phyloP scores from a whole-genome alignment of 1,140 invertebrate species.

The Drosophila teissieri region DNA sequence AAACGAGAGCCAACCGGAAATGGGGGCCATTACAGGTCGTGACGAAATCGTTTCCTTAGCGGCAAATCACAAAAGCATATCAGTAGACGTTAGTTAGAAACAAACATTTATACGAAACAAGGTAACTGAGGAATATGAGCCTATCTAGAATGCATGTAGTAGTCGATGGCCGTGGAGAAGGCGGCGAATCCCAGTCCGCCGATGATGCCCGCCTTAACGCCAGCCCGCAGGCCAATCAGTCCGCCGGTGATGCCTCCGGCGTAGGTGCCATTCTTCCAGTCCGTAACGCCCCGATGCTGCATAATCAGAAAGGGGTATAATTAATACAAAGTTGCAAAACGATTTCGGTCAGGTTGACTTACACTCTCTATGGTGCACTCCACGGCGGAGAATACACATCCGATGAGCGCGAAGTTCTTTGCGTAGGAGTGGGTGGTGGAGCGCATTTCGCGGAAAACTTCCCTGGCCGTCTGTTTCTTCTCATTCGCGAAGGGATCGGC shows the following conservation, averaged over 20 bases:
- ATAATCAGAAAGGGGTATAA: background rate
- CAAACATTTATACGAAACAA: slow-evolving; percentile 57
- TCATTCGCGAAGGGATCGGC: slow-evolving; percentile 88
- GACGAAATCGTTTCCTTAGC: slow-evolving; percentile 33
- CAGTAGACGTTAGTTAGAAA: slow-evolving; percentile 47
- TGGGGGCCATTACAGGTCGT: slow-evolving; percentile 18
- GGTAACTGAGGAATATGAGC: slow-evolving; percentile 5
- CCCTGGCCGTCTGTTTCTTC: slow-evolving; percentile 92
- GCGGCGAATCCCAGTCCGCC: slow-evolving; percentile 97
- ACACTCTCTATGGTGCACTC: slow-evolving; percentile 97
- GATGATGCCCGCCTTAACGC: slow-evolving; percentile 95
- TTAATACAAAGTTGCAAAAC: background rate
- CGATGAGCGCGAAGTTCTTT: slow-evolving; percentile 98
- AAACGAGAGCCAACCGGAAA: slow-evolving; percentile 15
- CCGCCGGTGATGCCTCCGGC: slow-evolving; percentile 97
- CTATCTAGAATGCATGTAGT: slow-evolving; percentile 90
- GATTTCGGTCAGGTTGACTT: slow-evolving; percentile 62
- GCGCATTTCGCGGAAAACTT: slow-evolving; percentile 97
- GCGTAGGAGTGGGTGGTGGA: slow-evolving; percentile 95
- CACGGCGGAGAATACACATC: slow-evolving; percentile 95
- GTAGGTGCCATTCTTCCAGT: slow-evolving; percentile 98
- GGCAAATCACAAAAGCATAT: slow-evolving; percentile 30
- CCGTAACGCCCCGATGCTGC: slow-evolving; percentile 95
- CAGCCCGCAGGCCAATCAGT: slow-evolving; percentile 97
- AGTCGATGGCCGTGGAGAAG: slow-evolving; percentile 97